A percentile compares a stretch with the other conserved stretches of the same genome.
Conservation (phyloP, 2,888 invertebrate species). For the Ceriagrion tenellum region DNA sequence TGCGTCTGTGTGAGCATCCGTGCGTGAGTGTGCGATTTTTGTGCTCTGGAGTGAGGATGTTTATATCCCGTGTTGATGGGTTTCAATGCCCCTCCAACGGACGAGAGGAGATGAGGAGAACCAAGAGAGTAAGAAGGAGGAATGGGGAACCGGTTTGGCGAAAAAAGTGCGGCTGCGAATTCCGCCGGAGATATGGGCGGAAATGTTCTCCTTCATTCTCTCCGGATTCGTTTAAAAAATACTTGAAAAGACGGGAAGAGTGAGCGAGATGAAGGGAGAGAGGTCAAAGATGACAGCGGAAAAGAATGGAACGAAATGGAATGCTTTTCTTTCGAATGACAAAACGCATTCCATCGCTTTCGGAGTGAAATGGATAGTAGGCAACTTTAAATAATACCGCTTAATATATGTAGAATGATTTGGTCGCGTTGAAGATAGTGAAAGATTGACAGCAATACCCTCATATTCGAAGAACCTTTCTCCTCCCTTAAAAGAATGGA, state of each 20-base stretch:
- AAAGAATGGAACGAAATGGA: neutral
- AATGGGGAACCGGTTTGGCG: neutral
- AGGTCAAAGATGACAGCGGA: neutral
- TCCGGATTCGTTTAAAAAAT: neutral
- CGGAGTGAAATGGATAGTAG: neutral
- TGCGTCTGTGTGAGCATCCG: neutral
- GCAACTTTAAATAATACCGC: no score
- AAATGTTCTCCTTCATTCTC: neutral
- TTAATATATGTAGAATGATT: no score
- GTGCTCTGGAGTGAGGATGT: neutral
- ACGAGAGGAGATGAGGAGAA: neutral
- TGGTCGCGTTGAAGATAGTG: no score
- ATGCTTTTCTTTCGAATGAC: neutral
- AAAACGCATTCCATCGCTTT: neutral
- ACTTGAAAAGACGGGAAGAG: neutral
- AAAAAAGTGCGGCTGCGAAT: constrained; percentile 16
- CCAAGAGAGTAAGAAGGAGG: neutral
- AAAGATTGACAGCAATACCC: no score
- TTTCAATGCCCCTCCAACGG: neutral
- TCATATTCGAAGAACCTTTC: no score
- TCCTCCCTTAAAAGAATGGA: no score
- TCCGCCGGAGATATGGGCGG: constrained; percentile 24
- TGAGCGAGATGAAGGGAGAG: neutral
- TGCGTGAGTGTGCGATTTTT: neutral
- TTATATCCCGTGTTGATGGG: neutral